These are phyloP conservation scores for human (Homo sapiens) DNA, from an alignment of 2,113 vertebrate species.

Conservation along the genomic window GRCh38 chr5:91911001-91911500, in stretches of 20 bases:
- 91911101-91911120: not conserved
- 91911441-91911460: not conserved
- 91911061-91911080: not conserved
- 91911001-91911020: too few relatives aligned
- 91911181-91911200: not conserved
- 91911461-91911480: not conserved
- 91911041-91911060: too few relatives aligned
- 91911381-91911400: not conserved
- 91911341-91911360: not conserved
- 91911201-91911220: not conserved
- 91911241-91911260: not conserved
- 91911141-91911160: constrained; percentile 21
- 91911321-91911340: not conserved
- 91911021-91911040: too few relatives aligned
- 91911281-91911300: not conserved
- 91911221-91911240: constrained; percentile 37
- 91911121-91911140: not conserved
- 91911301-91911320: not conserved
- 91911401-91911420: not conserved
- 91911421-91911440: not conserved
- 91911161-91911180: not conserved
- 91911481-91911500: not conserved
- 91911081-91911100: constrained; percentile 16
- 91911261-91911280: not conserved
- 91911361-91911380: not conserved